Conservation (phyloP, 2,113 vertebrate species). For the Psittacula cyanocephala region DNA sequence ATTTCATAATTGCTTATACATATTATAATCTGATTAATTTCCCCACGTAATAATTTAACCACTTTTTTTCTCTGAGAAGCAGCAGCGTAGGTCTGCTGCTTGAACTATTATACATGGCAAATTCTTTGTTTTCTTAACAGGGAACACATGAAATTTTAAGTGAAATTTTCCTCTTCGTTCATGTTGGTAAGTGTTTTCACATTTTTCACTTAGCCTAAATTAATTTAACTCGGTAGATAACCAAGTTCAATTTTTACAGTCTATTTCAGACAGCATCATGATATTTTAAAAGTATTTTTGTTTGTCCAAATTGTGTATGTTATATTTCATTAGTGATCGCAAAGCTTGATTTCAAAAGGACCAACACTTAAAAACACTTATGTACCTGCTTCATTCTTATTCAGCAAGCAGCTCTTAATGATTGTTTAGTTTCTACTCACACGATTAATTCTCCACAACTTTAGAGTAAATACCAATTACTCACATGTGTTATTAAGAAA, state of each 20-base stretch:
- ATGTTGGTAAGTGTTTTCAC: background rate
- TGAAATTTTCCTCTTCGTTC: slow-evolving; percentile 18
- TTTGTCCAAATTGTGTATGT: background rate
- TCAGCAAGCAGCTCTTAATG: background rate
- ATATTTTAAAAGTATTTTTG: background rate
- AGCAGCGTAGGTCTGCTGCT: background rate
- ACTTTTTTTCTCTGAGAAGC: background rate
- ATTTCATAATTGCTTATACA: slow-evolving; percentile 56
- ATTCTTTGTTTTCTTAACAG: slow-evolving; percentile 37
- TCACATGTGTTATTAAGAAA: background rate
- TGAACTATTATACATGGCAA: slow-evolving; percentile 33
- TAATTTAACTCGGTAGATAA: slow-evolving; percentile 1
- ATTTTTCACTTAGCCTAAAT: background rate
- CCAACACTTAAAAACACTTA: background rate
- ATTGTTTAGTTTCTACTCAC: background rate
- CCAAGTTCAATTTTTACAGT: background rate
- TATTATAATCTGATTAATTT: slow-evolving; percentile 53
- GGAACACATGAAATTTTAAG: slow-evolving; percentile 6
- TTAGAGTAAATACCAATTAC: background rate
- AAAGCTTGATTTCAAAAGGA: background rate
- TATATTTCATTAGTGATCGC: background rate
- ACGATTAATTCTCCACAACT: background rate
- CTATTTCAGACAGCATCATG: slow-evolving; percentile 1
- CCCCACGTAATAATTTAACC: slow-evolving; percentile 46
- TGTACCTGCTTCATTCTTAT: background rate